Evolutionary conservation across 2,797 vertebrate species (phyloP), one percentile per base, ranked within the genome.

Genomic region (Podarcis lilfordi): DNA sequence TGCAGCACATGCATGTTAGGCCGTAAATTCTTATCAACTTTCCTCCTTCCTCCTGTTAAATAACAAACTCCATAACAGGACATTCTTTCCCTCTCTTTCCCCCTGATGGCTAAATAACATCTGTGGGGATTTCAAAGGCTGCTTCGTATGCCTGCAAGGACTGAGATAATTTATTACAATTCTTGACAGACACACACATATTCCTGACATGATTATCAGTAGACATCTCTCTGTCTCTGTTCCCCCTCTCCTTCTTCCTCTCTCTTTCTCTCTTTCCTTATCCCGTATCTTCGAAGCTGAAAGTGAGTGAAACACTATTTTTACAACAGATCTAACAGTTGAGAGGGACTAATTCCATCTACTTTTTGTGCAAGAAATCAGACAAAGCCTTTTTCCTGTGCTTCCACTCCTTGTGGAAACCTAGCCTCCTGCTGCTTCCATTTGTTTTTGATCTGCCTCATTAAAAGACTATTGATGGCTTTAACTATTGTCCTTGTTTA

Each of bases 391-490:
- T 92, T 92, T 93, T 92, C 94, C 94, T 95, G 87, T 93, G 89
- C 86, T 94, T 93, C 94, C 95, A 96, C 94, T 95, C 94, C 90
- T 96, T 96, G 96, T 96, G 96, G 96, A 96, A 97, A 96, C 95
- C 91, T 55, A 95, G 93, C 94, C 95, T 94, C 97, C 97, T 93
- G 97, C 96, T 97, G 97, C 95, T 97, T 97, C 95, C 97, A 97
- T 98, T 98, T 98, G 97, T 97, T 97, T 98, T 97, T 98, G 97
- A 98, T 98, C 97, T 97, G 97, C 97, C 97, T 98, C 97, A 98
- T 98, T 98, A 98, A 97, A 97, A 97, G 96, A 96, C 97, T 97
- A 97, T 97, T 98, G 97, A 97, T 97, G 97, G 97, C 96, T 97
- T 97, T 97, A 97, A 97, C 97, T 94, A 97, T 98, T 98, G 97